A percentile compares a stretch with the other conserved stretches of the same genome.
These are phyloP conservation scores for Parnassius orleans DNA, from an alignment of 2,888 invertebrate genomes.

Conservation along the genomic window DNA sequence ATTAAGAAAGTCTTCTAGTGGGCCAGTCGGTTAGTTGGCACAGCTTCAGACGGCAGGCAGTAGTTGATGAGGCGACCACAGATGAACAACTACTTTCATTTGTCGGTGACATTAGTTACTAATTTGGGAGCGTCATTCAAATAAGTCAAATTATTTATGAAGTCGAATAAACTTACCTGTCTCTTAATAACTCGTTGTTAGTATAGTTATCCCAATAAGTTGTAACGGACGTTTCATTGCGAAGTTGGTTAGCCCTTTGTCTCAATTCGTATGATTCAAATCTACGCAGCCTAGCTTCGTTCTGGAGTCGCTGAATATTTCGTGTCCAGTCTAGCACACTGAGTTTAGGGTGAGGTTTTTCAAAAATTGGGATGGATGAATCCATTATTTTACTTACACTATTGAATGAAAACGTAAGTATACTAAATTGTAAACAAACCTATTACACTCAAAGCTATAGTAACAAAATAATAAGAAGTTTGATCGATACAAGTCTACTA, in stretches of 20 bases:
- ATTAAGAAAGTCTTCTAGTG: too few relatives aligned
- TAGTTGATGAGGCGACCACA: too few relatives aligned
- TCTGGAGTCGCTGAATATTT: conserved; percentile 85
- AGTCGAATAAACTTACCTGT: conserved; percentile 74
- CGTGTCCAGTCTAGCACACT: conserved; percentile 89
- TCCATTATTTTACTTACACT: conserved; percentile 52
- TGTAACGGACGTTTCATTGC: conserved; percentile 87
- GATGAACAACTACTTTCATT: too few relatives aligned
- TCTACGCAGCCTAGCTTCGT: conserved; percentile 84
- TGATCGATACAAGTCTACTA: conserved; percentile 14
- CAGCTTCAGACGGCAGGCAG: too few relatives aligned
- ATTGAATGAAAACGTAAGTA: background rate
- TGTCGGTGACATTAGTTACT: too few relatives aligned
- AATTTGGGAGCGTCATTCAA: too few relatives aligned
- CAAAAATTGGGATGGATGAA: conserved; percentile 74
- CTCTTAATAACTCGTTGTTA: conserved; percentile 86
- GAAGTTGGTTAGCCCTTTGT: conserved; percentile 84
- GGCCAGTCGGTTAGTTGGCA: too few relatives aligned
- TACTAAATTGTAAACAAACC: too few relatives aligned
- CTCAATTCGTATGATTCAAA: conserved; percentile 86
- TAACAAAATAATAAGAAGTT: conserved; percentile 7
- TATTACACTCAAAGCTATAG: background rate
- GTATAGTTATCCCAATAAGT: conserved; percentile 89
- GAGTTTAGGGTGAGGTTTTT: conserved; percentile 84
- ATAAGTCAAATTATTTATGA: background rate